Conservation (phyloP, 2,888 invertebrate genomes). For the Conistra vaccinii region DNA sequence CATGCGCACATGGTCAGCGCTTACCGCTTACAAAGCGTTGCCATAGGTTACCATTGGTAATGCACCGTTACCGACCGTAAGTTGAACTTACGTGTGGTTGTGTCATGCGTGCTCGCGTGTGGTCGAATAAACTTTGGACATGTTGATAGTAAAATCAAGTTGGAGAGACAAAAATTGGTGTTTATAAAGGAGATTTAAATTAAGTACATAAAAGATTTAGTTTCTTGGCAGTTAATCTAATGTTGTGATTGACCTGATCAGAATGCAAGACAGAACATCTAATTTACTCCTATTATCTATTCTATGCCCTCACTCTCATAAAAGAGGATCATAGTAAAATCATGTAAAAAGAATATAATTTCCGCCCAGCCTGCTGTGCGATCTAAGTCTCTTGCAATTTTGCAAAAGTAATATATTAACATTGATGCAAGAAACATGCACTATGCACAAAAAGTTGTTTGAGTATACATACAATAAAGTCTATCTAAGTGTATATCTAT, state of each 20-base stretch:
- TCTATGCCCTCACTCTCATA: not conserved
- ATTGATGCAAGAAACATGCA: not conserved
- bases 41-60: constrained; percentile 29
- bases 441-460: not conserved
- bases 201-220: not conserved
- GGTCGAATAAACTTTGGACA: constrained; percentile 30
- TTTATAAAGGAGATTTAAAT: not conserved
- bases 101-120: constrained; percentile 45
- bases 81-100: constrained; percentile 7
- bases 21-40: constrained; percentile 13
- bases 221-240: not conserved
- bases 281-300: not conserved
- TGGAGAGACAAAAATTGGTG: constrained; percentile 1
- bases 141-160: constrained; percentile 3
- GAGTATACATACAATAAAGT: not conserved
- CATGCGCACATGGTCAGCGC: constrained; percentile 24
- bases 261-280: not conserved
- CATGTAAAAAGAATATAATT: constrained; percentile 19
- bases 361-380: constrained; percentile 9
- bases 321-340: not conserved
- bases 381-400: not conserved
- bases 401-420: not conserved
- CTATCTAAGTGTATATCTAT: not conserved
- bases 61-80: constrained; percentile 45
- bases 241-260: not conserved